Conservation (phyloP, 2,113 vertebrate species). For the Corydoras sp. region DNA sequence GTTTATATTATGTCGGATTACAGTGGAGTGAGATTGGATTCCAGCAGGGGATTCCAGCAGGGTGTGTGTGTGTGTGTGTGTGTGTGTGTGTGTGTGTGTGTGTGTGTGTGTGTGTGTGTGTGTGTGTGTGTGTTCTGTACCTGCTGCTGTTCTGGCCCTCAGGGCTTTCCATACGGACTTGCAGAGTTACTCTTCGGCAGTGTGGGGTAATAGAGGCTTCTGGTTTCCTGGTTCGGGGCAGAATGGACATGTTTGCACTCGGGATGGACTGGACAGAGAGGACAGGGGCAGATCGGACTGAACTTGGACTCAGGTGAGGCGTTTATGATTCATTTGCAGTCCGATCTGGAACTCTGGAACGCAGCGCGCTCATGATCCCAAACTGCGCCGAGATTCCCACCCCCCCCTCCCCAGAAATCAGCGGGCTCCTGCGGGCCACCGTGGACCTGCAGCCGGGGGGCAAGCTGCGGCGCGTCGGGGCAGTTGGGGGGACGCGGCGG, state of each 20-base stretch:
- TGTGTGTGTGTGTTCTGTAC: not conserved
- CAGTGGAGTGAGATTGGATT: no score
- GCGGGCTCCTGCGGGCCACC: no score
- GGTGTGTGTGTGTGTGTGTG: not conserved
- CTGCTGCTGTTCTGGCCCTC: slow-evolving; percentile 3
- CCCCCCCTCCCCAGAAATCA: no score
- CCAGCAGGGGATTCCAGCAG: no score
- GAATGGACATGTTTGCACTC: not conserved
- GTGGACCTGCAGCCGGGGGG: no score
- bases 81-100: not conserved
- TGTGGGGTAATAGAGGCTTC: not conserved
- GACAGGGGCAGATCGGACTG: not conserved
- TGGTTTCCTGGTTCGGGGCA: slow-evolving; percentile 5
- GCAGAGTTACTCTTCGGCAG: slow-evolving; percentile 7
- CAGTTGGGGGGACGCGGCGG: no score
- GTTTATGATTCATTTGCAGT: not conserved
- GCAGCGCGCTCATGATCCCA: no score
- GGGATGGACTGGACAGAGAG: not conserved
- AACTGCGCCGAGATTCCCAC: no score
- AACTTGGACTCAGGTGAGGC: slow-evolving; percentile 1
- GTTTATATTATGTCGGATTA: no score
- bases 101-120: not conserved
- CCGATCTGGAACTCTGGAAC: no score
- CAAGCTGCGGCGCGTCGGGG: no score
- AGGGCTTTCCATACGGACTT: slow-evolving; percentile 18